Evolutionary conservation across 2,888 invertebrate species (phyloP), one percentile per base, ranked within the genome.

Genomic region (Portevinia maculata): DNA sequence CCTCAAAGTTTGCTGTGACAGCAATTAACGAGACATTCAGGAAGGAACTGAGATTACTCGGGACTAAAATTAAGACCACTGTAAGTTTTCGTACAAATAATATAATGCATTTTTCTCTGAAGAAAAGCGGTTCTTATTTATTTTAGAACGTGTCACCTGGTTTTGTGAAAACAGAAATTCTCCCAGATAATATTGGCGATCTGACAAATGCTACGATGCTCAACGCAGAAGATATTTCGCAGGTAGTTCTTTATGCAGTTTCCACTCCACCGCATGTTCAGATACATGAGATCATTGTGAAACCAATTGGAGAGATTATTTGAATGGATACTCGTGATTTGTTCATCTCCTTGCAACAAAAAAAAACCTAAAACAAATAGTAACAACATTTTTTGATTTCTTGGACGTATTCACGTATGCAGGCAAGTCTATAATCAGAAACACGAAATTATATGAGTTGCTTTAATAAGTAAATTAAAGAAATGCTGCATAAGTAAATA

Each of bases 1-100:
- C 89, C 0, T 88, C 88, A 5, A 91, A 91, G 81, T 88, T 88
- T 79, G 90, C 90, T 0, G 79, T 91, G n/a, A 88, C 89, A 5
- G 90, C 90, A 11, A 89, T 90, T 87, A 89, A 89, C 59, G 90
- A 90, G 85, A 88, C 88, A 50, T 88, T 90, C 76, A 87, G 91
- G 0, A 88, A 90, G 70, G 91, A 91, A 83, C 89, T 91, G 17
- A 87, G 88, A 37, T 86, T 88, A 0, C 85, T 87, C 50, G 87
- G 87, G 50, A 89, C 89, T 0, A 86, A 86, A 13, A 89, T 91
- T 11, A 88, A 89, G 71, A 86, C 91, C 3, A 88, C 91, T 62
- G 91, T 91, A 67, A 87, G 37, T 52, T 17, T n/a, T n/a, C n/a
- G n/a, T n/a, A n/a, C n/a, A n/a, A n/a, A n/a, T n/a, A n/a, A n/a